Percentiles rank a stretch among this genome's conserved stretches.
phyloP scores from a whole-genome alignment of 1,140 invertebrate genomes.

The Nephotettix cincticeps region DNA sequence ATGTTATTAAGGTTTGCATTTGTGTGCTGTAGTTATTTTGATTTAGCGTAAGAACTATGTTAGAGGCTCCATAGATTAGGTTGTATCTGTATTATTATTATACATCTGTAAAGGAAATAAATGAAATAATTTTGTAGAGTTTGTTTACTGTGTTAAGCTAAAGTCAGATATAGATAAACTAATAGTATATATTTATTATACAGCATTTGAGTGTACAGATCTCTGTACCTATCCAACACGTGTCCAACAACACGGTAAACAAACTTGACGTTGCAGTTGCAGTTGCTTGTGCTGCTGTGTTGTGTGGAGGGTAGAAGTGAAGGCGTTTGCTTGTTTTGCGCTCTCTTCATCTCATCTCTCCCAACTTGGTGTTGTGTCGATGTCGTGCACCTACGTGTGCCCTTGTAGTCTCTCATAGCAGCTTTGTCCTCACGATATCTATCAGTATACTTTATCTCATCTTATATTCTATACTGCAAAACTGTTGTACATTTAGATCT shows the following conservation, averaged over 20 bases:
- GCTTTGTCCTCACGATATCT: constrained; percentile 2
- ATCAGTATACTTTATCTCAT: constrained; percentile 11
- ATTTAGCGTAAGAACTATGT: background rate
- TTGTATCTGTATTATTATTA: background rate
- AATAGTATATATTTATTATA: too few relatives aligned
- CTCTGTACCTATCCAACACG: too few relatives aligned
- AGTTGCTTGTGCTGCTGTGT: too few relatives aligned
- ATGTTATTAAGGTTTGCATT: constrained; percentile 8
- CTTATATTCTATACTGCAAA: constrained; percentile 8
- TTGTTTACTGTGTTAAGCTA: background rate
- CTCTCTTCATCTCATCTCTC: background rate
- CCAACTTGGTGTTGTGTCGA: constrained; percentile 7
- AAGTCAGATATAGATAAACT: too few relatives aligned
- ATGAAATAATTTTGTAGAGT: background rate
- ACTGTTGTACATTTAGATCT: background rate
- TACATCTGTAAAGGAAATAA: background rate
- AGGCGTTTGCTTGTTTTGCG: too few relatives aligned
- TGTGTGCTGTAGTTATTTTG: background rate
- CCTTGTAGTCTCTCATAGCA: background rate
- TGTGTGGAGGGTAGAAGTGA: too few relatives aligned
- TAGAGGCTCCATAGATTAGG: constrained; percentile 16
- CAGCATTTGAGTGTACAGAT: too few relatives aligned
- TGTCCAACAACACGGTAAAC: too few relatives aligned
- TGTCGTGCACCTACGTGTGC: constrained; percentile 3
- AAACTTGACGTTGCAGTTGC: too few relatives aligned